A percentile compares a stretch with the other conserved stretches of the same genome.
These are phyloP conservation scores for Orgyia antiqua DNA, from an alignment of 2,888 invertebrate species.

Conservation along the genomic window DNA sequence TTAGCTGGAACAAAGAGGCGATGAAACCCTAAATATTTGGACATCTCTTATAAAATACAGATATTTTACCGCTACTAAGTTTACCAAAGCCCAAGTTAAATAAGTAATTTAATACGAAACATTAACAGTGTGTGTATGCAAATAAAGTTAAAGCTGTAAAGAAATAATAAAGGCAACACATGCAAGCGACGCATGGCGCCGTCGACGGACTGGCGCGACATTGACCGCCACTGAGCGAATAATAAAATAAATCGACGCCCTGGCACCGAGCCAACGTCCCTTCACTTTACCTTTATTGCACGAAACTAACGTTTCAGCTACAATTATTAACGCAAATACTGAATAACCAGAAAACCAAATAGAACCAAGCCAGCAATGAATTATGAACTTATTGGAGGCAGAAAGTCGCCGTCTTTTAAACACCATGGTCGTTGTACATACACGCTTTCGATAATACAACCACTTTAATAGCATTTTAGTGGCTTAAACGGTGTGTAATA, in stretches of 20 bases:
- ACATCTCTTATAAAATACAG: no score
- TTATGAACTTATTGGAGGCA: slow-evolving; percentile 9
- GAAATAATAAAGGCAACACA: slow-evolving; percentile 51
- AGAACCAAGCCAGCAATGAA: slow-evolving; percentile 29
- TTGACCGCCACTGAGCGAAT: slow-evolving; percentile 72
- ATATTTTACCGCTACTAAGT: no score
- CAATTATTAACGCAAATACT: slow-evolving; percentile 31
- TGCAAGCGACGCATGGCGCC: slow-evolving; percentile 58
- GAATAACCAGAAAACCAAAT: slow-evolving; percentile 22
- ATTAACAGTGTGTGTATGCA: no score
- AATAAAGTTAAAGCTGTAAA: slow-evolving; percentile 28
- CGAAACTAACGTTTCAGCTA: slow-evolving; percentile 32
- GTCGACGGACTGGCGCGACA: slow-evolving; percentile 62
- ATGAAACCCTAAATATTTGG: no score
- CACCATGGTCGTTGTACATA: slow-evolving; percentile 40
- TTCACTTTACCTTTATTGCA: slow-evolving; percentile 57
- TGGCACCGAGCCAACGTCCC: slow-evolving; percentile 69
- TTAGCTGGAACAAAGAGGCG: no score
- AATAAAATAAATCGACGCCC: slow-evolving; percentile 70
- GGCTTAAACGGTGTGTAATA: no score
- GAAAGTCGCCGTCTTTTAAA: slow-evolving; percentile 8
- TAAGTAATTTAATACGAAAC: no score
- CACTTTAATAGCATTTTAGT: slow-evolving; percentile 26
- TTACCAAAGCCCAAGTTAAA: no score
- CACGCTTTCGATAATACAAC: slow-evolving; percentile 45